These are phyloP conservation scores for Henicopernis longicauda DNA, from an alignment of 2,113 vertebrate genomes.

Conservation along the genomic window DNA sequence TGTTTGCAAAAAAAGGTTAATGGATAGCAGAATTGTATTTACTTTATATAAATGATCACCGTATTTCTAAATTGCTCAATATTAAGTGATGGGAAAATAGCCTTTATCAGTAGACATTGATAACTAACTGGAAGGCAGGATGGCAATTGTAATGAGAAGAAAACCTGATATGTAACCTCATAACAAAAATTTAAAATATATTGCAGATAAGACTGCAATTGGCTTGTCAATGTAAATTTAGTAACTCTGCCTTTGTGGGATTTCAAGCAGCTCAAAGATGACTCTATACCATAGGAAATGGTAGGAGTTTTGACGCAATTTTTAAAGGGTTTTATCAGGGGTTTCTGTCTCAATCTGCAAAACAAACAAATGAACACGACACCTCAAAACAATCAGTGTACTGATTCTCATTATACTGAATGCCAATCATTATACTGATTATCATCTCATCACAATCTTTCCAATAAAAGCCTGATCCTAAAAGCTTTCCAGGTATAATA, in stretches of 20 bases:
- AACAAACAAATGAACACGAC: neutral
- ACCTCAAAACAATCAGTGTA: neutral
- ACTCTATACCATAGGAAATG: neutral
- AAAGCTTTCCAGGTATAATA: neutral
- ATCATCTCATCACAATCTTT: neutral
- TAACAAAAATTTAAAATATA: neutral
- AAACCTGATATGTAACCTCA: neutral
- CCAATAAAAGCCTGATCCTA: neutral
- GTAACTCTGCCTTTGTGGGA: neutral
- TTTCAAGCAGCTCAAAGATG: neutral
- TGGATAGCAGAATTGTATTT: conserved; percentile 12
- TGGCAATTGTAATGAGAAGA: neutral
- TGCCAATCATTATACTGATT: neutral
- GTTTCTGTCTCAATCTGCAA: neutral
- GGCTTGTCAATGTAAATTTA: neutral
- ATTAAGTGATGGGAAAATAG: neutral
- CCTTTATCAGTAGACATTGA: neutral
- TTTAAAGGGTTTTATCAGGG: neutral
- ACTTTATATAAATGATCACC: neutral
- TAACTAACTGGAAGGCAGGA: neutral
- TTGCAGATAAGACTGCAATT: neutral
- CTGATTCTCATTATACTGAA: neutral
- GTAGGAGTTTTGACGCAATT: neutral
- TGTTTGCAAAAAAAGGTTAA: conserved; percentile 36
- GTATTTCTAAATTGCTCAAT: conserved; percentile 23